These are phyloP conservation scores for Cherax destructor DNA, from an alignment of 1,140 invertebrate genomes.

Conservation along the genomic window DNA sequence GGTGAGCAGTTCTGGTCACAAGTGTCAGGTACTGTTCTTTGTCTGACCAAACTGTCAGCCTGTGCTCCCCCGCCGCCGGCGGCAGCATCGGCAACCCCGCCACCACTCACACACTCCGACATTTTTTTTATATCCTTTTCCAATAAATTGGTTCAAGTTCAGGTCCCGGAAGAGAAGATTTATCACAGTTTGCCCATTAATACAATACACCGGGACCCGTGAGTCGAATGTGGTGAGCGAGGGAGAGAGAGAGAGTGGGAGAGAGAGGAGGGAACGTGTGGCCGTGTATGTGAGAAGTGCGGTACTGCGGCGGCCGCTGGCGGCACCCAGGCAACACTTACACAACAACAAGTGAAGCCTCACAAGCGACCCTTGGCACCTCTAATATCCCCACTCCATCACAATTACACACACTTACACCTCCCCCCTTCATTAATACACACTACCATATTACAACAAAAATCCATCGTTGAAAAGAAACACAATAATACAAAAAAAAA, in stretches of 20 bases:
- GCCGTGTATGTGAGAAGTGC: background rate
- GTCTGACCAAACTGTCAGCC: constrained; percentile 41
- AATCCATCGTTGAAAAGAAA: too few relatives aligned
- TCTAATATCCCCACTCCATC: too few relatives aligned
- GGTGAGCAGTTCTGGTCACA: constrained; percentile 34
- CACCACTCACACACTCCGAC: constrained; percentile 10
- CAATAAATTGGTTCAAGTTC: too few relatives aligned
- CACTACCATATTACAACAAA: too few relatives aligned
- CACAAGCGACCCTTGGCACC: background rate
- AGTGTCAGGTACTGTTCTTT: constrained; percentile 53
- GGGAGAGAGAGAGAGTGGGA: background rate
- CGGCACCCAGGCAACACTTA: background rate
- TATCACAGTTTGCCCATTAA: constrained; percentile 44
- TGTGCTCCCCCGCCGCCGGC: constrained; percentile 13
- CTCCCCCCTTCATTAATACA: too few relatives aligned
- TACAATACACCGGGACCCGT: background rate
- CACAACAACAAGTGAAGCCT: constrained; percentile 18
- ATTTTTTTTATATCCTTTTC: background rate
- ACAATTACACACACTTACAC: too few relatives aligned
- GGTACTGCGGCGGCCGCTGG: constrained; percentile 17
- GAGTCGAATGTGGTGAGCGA: background rate
- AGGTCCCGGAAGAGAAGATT: background rate
- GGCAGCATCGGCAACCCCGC: constrained; percentile 60
- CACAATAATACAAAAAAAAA: too few relatives aligned
- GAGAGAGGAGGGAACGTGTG: constrained; percentile 22